Base-by-base conservation (phyloP, 2,797 vertebrate species). In the Erithacus rubecula region DNA sequence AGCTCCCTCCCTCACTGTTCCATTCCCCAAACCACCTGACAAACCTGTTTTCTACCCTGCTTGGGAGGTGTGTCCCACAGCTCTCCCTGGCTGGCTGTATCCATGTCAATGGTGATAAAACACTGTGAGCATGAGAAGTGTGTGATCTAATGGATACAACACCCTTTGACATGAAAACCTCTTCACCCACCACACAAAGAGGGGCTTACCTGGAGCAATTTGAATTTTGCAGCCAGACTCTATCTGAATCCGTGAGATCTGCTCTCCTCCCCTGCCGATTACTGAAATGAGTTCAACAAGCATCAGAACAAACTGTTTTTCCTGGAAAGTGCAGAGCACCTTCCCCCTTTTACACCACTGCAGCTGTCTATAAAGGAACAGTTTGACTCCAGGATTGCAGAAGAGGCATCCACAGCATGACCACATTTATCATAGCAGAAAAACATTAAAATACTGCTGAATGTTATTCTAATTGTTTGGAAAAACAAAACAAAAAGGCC, bases 151-250 rank as follows among this genome's bases (percentile, higher is more conserved):
- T 5, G 59, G 60, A 56, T 55, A 53, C 11, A 24, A 39, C 80
- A 78, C 7, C 44, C 63, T 89, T 8, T 81, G 60, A 56, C 44
- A 14, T 2, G 4, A 58, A 52, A 72, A 55, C 26, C 60, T 37
- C 51, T 4, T 89, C 53, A 43, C 27, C 8, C 3, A 1, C 27
- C 58, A 52, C 6, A 84, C 30, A 64, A 76, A 58, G 46, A 32
- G 89, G 80, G 46, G 76, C 98, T 98, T 98, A 99, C 99, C 99
- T 97, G 99, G 98, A 92, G 99, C 99, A 92, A 99, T 99, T 96
- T 99, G 99, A 97, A 99, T 99, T 98, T 99, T 99, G 97, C 99
- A 99, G 96, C 99, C 99, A 20, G 99, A 99, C 96, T 99, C 99
- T 95, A 99, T 97, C 96, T 99, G 99, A 98, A 99, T 99, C 98